Evolutionary conservation across 2,888 invertebrate genomes (phyloP).

Genomic region (Sphecodes monilicornis): DNA sequence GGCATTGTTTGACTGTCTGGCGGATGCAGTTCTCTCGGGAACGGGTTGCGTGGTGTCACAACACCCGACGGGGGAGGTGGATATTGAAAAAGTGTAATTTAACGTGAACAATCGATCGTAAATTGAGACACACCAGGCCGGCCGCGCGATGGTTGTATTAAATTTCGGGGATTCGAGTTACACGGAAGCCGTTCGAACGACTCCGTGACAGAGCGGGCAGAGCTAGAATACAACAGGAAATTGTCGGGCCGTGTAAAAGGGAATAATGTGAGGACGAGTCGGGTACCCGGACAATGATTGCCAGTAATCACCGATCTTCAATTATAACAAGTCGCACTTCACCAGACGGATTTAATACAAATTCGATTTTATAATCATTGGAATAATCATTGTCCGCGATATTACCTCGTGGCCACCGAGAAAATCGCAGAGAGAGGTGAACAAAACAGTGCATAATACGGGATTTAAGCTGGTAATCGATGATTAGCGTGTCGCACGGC

Average conservation of each 20-base stretch:
- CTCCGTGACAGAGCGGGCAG: constrained; percentile 4
- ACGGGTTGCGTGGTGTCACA: neutral
- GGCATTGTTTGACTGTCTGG: neutral
- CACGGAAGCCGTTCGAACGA: constrained; percentile 61
- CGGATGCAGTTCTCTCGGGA: neutral
- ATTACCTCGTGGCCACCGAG: neutral
- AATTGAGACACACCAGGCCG: constrained; percentile 39
- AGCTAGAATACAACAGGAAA: constrained; percentile 61
- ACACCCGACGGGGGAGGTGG: neutral
- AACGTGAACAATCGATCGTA: constrained; percentile 52
- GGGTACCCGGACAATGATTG: constrained; percentile 24
- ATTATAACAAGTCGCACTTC: constrained; percentile 34
- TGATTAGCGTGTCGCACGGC: constrained; percentile 39
- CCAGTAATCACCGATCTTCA: constrained; percentile 35
- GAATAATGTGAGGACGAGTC: constrained; percentile 55
- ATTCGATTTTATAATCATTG: constrained; percentile 44
- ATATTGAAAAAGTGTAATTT: constrained; percentile 42
- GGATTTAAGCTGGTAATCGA: constrained; percentile 53
- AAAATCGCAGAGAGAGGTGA: constrained; percentile 22
- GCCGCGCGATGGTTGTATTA: constrained; percentile 28
- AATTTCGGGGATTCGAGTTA: constrained; percentile 59
- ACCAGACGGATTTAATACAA: constrained; percentile 30
- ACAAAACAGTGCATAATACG: constrained; percentile 30
- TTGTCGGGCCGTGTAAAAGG: constrained; percentile 56
- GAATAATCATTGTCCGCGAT: constrained; percentile 11